Evolutionary conservation across 2,888 invertebrate genomes (phyloP), one percentile per base, ranked within the genome.

Genomic region (Volucella inanis): DNA sequence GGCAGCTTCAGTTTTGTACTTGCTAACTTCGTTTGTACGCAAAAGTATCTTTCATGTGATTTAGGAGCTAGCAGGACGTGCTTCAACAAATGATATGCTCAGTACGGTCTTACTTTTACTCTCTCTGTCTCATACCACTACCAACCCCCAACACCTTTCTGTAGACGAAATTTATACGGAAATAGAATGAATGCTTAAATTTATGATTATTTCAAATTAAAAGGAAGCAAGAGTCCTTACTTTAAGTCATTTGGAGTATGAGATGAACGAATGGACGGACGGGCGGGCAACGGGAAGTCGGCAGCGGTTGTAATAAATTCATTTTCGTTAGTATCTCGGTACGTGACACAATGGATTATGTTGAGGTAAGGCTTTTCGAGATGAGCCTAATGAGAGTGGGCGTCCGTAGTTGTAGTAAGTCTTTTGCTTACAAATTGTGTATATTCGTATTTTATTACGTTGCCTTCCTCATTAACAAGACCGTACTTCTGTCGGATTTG

Each of bases 141-240:
- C n/a, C 50, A n/a, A n/a, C 47, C 64, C 18, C 18, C 59, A 14
- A 39, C 11, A 14, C 50, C 15, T 11, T 38, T 57, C 45, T 10
- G 4, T n/a, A 57, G 14, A 54, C 71, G 62, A 72, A 71, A 85
- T 85, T 77, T 85, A 81, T 62, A 74, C 81, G 81, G 76, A 76
- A 85, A 81, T 90, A 90, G 88, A 90, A 91, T 90, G 90, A 91
- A 89, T 90, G 89, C 89, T 88, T 88, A 90, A 91, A 91, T 91
- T 91, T 91, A 91, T 91, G 91, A 90, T 89, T 90, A 91, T 91
- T 91, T 91, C 91, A 91, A 91, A 91, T 91, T 91, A 91, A 91
- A 91, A 91, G 90, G 91, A 90, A 90, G 91, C 85, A 77, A 81
- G 85, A 62, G 62, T 64, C 85, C 76, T 77, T 38, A 81, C 71